These are phyloP conservation scores for Mus spretus DNA, from an alignment of 2,797 vertebrate species.

Conservation along the genomic window DNA sequence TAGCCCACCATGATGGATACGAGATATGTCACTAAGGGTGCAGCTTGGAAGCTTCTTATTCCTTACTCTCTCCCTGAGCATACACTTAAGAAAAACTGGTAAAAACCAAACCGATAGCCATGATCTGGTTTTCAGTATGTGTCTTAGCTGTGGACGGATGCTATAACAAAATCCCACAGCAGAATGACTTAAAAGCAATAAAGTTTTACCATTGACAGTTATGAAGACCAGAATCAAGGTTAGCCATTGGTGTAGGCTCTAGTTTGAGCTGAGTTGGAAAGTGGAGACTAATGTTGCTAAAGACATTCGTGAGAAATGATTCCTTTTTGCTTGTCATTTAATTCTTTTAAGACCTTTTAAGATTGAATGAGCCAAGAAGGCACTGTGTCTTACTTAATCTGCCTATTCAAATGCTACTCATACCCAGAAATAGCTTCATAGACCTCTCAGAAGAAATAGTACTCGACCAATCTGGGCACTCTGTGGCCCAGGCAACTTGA, in stretches of 20 bases:
- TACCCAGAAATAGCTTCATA: not conserved
- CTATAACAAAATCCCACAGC: not conserved
- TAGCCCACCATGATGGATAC: not conserved
- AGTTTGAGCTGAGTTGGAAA: not conserved
- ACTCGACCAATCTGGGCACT: not conserved
- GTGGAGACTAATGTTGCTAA: not conserved
- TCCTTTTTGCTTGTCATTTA: not conserved
- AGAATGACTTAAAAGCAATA: slow-evolving; percentile 4
- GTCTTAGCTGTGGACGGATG: not conserved
- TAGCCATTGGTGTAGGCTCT: not conserved
- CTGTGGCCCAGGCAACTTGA: not conserved
- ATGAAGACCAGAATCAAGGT: not conserved
- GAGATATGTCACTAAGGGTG: not conserved
- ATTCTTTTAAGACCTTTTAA: slow-evolving; percentile 18
- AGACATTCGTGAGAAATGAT: not conserved
- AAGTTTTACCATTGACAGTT: not conserved
- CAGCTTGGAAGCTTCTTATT: not conserved
- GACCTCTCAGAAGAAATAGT: not conserved
- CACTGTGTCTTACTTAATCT: slow-evolving; percentile 12
- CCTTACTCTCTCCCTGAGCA: not conserved
- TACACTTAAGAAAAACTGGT: not conserved
- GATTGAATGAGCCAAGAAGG: not conserved
- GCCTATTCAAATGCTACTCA: not conserved
- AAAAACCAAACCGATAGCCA: not conserved
- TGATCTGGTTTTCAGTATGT: not conserved